A percentile compares a stretch with the other conserved stretches of the same genome.
phyloP scores from a whole-genome alignment of 2,113 vertebrate genomes.

The Chrysemys picta region DNA sequence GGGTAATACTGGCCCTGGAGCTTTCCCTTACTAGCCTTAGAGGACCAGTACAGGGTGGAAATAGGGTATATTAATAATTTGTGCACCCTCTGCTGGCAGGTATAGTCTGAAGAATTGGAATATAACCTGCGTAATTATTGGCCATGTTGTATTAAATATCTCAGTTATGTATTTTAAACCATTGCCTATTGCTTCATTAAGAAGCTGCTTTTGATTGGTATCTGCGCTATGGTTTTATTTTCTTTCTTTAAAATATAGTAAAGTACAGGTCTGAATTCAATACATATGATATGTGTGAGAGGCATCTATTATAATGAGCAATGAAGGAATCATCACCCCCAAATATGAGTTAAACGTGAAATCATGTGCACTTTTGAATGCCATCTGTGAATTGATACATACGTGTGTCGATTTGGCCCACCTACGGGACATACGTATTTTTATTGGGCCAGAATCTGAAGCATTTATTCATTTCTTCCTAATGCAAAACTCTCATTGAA shows the following conservation, averaged over 20 bases:
- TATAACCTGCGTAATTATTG: not conserved
- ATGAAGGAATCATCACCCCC: not conserved
- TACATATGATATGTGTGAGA: not conserved
- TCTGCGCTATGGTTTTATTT: not conserved
- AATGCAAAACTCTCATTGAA: not conserved
- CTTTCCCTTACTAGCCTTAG: not conserved
- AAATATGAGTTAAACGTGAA: not conserved
- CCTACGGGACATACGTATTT: not conserved
- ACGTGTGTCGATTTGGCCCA: not conserved
- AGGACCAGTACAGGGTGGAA: not conserved
- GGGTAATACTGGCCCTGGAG: not conserved
- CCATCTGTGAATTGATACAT: not conserved
- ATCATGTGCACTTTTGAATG: not conserved
- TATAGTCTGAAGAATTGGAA: not conserved
- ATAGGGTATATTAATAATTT: not conserved
- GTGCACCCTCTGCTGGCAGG: not conserved
- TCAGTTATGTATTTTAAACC: not conserved
- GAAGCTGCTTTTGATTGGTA: conserved; percentile 7
- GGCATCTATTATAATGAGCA: not conserved
- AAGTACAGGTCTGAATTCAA: not conserved
- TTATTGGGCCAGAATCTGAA: not conserved
- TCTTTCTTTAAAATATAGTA: not conserved
- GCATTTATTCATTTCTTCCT: not conserved
- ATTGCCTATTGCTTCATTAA: not conserved
- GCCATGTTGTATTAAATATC: not conserved